Base-by-base conservation (phyloP, 2,797 vertebrate species). In the Erithacus rubecula region DNA sequence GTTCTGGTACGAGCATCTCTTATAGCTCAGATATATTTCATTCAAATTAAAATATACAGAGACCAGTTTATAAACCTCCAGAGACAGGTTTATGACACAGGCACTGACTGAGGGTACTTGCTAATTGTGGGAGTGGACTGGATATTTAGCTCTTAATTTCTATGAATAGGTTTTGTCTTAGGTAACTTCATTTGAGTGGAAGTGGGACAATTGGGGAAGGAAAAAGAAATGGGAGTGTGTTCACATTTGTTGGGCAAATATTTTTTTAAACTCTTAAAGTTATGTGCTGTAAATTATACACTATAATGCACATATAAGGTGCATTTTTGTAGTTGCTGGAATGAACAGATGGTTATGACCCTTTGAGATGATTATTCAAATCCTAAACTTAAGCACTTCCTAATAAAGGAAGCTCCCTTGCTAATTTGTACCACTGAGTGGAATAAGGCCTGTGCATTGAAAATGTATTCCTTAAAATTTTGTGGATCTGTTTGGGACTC, bases 371-470 rank as follows among this genome's bases (percentile, higher is more conserved):
- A 72, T 49, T 60, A 87, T 59, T 65, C 36, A n/a, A 83, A 18
- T 81, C n/a, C 58, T 83, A 92, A 91, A 94, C 76, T 74, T 82
- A 90, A 52, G 75, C 0, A 0, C 46, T 85, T 89, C 3, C 5
- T 79, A 93, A 87, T 79, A 83, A 92, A 94, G 91, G 83, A 95
- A 30, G 52, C 67, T 90, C 69, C 75, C 27, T 72, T 78, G 58
- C 19, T 86, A 36, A 76, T 94, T 91, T 79, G 34, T 90, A 47
- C 23, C 17, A 19, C 43, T 44, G 30, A n/a, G 24, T 81, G 41
- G 43, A 83, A 43, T 53, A 75, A 2, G 8, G 19, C 7, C 12
- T 69, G 32, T 69, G 34, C 26, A 13, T 6, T 75, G 49, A 81
- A 51, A 79, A 88, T 43, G 6, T 43, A 63, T 58, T 51, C 22